These are phyloP conservation scores for Drosophila micromelanica DNA, from an alignment of 1,140 invertebrate species.

Conservation along the genomic window DNA sequence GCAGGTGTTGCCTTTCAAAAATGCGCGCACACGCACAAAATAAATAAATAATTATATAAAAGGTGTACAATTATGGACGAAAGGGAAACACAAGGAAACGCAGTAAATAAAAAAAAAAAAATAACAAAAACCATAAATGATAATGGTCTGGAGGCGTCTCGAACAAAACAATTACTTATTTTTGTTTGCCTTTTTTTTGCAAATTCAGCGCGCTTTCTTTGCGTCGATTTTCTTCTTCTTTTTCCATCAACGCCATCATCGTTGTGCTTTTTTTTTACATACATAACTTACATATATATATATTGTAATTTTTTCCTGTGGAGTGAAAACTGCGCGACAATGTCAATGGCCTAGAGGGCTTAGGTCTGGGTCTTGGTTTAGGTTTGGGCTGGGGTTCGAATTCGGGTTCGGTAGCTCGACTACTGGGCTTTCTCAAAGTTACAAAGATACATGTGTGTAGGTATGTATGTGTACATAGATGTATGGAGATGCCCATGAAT, in stretches of 20 bases:
- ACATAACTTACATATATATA: conserved; percentile 7
- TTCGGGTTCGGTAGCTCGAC: conserved; percentile 19
- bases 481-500: conserved; percentile 20
- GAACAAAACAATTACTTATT: conserved; percentile 64
- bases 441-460: conserved; percentile 6
- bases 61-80: conserved; percentile 54
- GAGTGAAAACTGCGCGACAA: conserved; percentile 58
- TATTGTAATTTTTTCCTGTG: conserved; percentile 26
- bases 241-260: background rate
- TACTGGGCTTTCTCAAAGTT: conserved; percentile 62
- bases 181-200: conserved; percentile 61
- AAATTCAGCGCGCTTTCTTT: conserved; percentile 76
- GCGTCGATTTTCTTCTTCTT: conserved; percentile 23
- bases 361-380: conserved; percentile 26
- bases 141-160: conserved; percentile 50
- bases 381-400: background rate
- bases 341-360: conserved; percentile 62
- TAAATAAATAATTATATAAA: conserved; percentile 41
- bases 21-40: conserved; percentile 60
- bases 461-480: conserved; percentile 20
- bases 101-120: conserved; percentile 22
- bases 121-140: conserved; percentile 49
- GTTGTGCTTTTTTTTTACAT: background rate
- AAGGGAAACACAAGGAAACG: conserved; percentile 35
- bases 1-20: conserved; percentile 30